Percentiles rank a stretch among this genome's conserved stretches.
phyloP scores from a whole-genome alignment of 1,140 invertebrate species.

The Agrypnia vestita region DNA sequence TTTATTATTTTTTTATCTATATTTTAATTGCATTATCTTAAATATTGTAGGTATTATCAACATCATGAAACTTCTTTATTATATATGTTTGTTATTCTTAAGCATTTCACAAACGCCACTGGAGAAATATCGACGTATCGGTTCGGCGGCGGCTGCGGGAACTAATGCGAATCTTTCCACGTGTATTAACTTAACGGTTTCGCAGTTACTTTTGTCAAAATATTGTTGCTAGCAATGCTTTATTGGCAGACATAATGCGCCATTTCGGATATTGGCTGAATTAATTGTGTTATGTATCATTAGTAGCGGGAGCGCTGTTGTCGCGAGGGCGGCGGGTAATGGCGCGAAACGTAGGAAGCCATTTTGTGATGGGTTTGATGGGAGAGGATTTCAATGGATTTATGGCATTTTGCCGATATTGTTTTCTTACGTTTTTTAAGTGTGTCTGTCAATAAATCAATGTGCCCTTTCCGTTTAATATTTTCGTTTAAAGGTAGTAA shows the following conservation, averaged over 20 bases:
- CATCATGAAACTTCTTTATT: too few relatives aligned
- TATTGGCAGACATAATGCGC: conserved; percentile 46
- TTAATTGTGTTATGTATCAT: conserved; percentile 58
- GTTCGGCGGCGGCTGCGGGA: conserved; percentile 13
- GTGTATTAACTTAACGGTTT: conserved; percentile 59
- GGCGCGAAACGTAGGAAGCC: conserved; percentile 53
- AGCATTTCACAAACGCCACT: conserved; percentile 36
- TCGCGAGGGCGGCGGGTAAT: conserved; percentile 49
- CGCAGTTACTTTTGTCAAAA: conserved; percentile 60
- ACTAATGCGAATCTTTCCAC: conserved; percentile 54
- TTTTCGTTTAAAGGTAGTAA: neutral
- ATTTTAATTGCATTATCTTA: too few relatives aligned
- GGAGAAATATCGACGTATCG: conserved; percentile 48
- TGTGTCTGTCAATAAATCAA: conserved; percentile 18
- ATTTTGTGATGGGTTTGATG: conserved; percentile 35
- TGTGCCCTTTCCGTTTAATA: neutral
- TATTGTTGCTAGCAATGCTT: conserved; percentile 56
- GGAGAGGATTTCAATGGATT: conserved; percentile 30
- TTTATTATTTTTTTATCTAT: too few relatives aligned
- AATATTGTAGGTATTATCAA: too few relatives aligned
- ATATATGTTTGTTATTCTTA: neutral
- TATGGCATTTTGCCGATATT: conserved; percentile 12
- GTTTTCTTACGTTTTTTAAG: conserved; percentile 5
- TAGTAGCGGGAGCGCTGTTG: conserved; percentile 46
- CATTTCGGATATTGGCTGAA: conserved; percentile 53